Percentiles rank a stretch among this genome's conserved stretches.
Evolutionary conservation across 2,797 vertebrate species (phyloP).

Genomic region (Sarcoramphus papa): DNA sequence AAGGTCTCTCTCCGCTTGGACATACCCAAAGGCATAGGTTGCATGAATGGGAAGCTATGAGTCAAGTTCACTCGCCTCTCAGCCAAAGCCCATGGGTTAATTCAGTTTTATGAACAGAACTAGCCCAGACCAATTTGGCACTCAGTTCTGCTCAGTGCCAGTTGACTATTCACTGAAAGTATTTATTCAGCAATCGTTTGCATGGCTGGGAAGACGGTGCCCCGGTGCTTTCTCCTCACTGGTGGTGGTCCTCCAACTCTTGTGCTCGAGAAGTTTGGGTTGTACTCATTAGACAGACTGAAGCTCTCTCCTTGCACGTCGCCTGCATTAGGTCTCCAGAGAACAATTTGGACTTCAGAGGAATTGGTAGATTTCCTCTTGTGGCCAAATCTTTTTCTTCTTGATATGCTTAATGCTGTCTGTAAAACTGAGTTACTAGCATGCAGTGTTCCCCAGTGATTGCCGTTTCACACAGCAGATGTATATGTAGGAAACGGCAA

Average conservation of each 20-base stretch:
- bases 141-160: not conserved
- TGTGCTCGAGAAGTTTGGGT: not conserved
- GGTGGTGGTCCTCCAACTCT: not conserved
- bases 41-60: not conserved
- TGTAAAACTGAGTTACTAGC: not conserved
- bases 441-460: not conserved
- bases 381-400: not conserved
- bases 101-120: not conserved
- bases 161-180: not conserved
- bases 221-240: not conserved
- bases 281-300: not conserved
- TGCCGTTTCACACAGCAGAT: not conserved
- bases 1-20: not conserved
- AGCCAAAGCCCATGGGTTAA: not conserved
- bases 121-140: not conserved
- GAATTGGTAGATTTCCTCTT: not conserved
- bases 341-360: not conserved
- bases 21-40: not conserved
- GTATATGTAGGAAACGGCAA: not conserved
- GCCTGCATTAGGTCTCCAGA: not conserved
- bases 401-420: not conserved
- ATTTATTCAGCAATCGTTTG: not conserved
- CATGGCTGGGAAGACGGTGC: rapidly evolving
- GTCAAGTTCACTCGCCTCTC: not conserved
- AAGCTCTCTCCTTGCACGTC: not conserved